Evolutionary conservation across 2,113 vertebrate genomes (phyloP).

Genomic region (Saguinus imperator): DNA sequence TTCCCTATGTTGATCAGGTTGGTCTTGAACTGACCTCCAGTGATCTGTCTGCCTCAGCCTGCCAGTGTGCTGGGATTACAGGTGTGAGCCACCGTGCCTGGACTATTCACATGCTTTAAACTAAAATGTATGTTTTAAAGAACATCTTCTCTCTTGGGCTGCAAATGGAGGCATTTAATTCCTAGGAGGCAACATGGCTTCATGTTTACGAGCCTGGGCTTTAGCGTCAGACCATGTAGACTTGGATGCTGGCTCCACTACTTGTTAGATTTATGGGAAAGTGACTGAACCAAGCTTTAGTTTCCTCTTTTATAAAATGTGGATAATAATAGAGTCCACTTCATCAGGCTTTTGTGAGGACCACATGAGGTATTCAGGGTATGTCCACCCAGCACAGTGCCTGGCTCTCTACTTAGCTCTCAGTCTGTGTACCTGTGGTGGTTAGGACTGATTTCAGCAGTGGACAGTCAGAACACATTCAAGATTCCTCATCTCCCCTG

Average conservation of each 20-base stretch:
- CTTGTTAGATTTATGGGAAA: not conserved
- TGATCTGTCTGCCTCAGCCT: too few relatives aligned
- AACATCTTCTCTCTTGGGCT: not conserved
- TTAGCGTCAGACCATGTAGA: not conserved
- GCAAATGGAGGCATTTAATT: constrained; percentile 6
- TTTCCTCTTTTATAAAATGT: constrained; percentile 15
- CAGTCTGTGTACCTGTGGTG: not conserved
- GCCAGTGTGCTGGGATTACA: too few relatives aligned
- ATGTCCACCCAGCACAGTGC: not conserved
- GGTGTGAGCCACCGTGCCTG: too few relatives aligned
- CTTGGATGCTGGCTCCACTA: not conserved
- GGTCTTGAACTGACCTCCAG: too few relatives aligned
- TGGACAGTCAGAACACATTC: not conserved
- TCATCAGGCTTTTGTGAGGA: not conserved
- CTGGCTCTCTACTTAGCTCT: not conserved
- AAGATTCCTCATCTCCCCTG: not conserved
- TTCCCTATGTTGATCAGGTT: too few relatives aligned
- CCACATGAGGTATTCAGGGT: not conserved
- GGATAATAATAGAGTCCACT: constrained; percentile 25
- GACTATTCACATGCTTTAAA: not conserved
- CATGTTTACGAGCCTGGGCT: not conserved
- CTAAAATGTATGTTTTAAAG: not conserved
- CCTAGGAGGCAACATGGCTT: not conserved
- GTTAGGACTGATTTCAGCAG: constrained; percentile 30
- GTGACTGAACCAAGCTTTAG: constrained; percentile 2